Evolutionary conservation across 2,797 vertebrate genomes (phyloP), one percentile per base, ranked within the genome.

Genomic region (Pseudopleuronectes americanus): DNA sequence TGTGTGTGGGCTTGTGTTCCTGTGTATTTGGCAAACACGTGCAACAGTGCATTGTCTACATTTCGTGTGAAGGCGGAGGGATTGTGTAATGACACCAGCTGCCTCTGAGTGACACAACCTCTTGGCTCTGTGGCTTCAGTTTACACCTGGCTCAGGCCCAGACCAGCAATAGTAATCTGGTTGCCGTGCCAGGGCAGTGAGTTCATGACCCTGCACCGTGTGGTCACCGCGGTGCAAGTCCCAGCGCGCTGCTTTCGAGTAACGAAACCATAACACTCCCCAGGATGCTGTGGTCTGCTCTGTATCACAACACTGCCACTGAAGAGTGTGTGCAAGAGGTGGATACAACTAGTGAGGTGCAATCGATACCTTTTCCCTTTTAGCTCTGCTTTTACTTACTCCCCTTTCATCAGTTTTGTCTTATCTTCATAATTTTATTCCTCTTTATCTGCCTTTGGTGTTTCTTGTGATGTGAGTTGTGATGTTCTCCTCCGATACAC

Each of bases 51-150:
- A 8, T 68, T 21, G 77, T 51, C 68, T 45, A 14, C 76, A 64
- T 52, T 21, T n/a, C 28, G 62, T 76, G 51, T 16, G 74, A 68
- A 9, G 38, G 54, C 16, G 1, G 68, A 64, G 57, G n/a, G 73
- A 76, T 70, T 85, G 85, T 87, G 89, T 90, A 89, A 89, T 90
- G 89, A 91, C 85, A 91, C 13, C 80, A 82, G 74, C 57, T 31
- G 41, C 21, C 67, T 72, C 73, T 41, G 69, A 78, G 55, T 76
- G 83, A 82, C 73, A 14, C 43, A 64, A 78, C 53, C 31, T 76
- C 76, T 54, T 45, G 4, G 62, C 38, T 69, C 66, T 26, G 63
- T 12, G 70, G 85, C 85, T 74, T 91, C 77, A 14, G 36, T 63
- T 89, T 65, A 68, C 79, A 16, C 54, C 81, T 56, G 88, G 83